Evolutionary conservation across 2,888 invertebrate genomes (phyloP).

Genomic region (Tetramorium bicarinatum): DNA sequence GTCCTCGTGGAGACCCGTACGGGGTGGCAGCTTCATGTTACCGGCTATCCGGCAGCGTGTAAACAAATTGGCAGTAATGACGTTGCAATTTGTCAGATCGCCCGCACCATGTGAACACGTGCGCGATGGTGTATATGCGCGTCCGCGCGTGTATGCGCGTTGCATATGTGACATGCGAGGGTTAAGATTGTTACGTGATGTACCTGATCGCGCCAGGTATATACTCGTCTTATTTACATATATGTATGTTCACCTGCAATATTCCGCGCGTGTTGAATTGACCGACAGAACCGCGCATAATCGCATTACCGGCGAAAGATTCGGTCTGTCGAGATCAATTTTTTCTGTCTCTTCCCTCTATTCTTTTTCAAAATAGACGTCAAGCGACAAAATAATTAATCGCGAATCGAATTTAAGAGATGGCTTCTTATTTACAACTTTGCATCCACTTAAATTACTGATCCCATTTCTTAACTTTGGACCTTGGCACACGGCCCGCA

Average conservation of each 20-base stretch:
- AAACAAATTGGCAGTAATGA: conserved; percentile 85
- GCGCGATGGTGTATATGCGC: conserved; percentile 55
- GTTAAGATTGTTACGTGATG: conserved; percentile 72
- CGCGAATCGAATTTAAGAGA: background rate
- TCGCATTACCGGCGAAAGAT: conserved; percentile 50
- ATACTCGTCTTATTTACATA: conserved; percentile 73
- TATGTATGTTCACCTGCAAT: conserved; percentile 59
- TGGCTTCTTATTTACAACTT: background rate
- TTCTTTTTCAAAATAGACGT: background rate
- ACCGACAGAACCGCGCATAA: conserved; percentile 53
- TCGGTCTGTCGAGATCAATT: background rate
- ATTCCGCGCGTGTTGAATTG: conserved; percentile 47
- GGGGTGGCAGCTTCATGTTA: conserved; percentile 74
- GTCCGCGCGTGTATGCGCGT: conserved; percentile 49
- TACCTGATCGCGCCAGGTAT: conserved; percentile 60
- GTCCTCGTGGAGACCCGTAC: conserved; percentile 60
- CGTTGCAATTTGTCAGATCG: conserved; percentile 84
- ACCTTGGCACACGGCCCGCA: background rate
- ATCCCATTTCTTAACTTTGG: background rate
- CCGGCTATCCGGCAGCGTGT: conserved; percentile 81
- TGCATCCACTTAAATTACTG: background rate
- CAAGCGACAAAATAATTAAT: background rate
- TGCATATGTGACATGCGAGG: conserved; percentile 63
- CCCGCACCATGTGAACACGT: conserved; percentile 56
- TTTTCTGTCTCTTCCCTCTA: background rate